These are phyloP conservation scores for Oscheius onirici DNA, from an alignment of 2,888 invertebrate species.

Conservation along the genomic window DNA sequence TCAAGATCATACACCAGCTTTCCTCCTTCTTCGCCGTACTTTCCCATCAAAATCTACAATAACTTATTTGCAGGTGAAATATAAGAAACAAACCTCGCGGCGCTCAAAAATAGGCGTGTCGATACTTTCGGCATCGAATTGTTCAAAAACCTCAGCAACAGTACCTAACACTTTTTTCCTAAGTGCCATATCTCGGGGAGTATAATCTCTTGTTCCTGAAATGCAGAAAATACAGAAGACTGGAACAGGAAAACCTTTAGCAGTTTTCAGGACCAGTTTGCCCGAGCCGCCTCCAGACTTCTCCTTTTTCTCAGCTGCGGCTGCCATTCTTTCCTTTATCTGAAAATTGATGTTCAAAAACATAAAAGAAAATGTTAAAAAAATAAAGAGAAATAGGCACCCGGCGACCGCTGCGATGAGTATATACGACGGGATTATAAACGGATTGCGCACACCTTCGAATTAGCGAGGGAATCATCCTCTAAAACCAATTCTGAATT, in stretches of 20 bases:
- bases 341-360: conserved; percentile 72
- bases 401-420: conserved; percentile 64
- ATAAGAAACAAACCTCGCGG: conserved; percentile 46
- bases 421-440: conserved; percentile 45
- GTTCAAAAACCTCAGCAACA: conserved; percentile 88
- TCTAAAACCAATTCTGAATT: conserved; percentile 13
- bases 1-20: conserved; percentile 97
- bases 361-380: background rate
- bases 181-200: conserved; percentile 92
- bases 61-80: background rate
- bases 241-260: conserved; percentile 68
- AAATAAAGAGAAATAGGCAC: conserved; percentile 37
- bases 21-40: conserved; percentile 98
- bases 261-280: conserved; percentile 65
- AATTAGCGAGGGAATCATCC: conserved; percentile 32
- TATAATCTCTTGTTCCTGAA: conserved; percentile 86
- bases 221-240: background rate
- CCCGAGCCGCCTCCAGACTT: conserved; percentile 74
- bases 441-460: conserved; percentile 42
- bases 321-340: conserved; percentile 87
- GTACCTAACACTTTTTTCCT: conserved; percentile 80
- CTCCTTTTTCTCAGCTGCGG: conserved; percentile 83
- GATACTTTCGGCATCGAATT: conserved; percentile 96
- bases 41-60: conserved; percentile 90
- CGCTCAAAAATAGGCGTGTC: conserved; percentile 76